Base-by-base conservation (phyloP, 1,140 invertebrate species). In the Triops cancriformis region DNA sequence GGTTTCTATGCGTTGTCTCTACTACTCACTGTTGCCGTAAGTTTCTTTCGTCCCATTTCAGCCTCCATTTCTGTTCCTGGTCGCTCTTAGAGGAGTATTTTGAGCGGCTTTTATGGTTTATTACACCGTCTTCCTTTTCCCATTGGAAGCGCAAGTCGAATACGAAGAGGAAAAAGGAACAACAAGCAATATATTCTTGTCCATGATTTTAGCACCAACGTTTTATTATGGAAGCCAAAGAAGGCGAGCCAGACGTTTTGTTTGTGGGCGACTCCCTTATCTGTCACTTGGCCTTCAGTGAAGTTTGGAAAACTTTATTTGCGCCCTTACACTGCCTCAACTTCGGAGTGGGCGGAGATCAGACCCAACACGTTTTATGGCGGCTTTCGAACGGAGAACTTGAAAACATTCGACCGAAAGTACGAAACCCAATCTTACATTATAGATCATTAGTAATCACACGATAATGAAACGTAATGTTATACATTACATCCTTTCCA, bases 171-270 rank as follows among this genome's bases (percentile, higher is more conserved):
- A 37, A 37, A n/a, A 37, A 37, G 31, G 31, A 37, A 37, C 2
- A 79, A 76, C 41, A 41, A 31, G n/a, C 75, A 74, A 78, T 78
- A 31, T 74, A 73, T 72, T 72, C 64, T 74, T 77, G 73, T 72
- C 76, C 77, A 74, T 80, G 28, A 74, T 84, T 89, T 78, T 84
- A 94, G 93, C 94, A 96, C 84, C 89, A 92, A 79, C 87, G 91
- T 77, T 95, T 94, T 84, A 84, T 95, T 45, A 87, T 87, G 43
- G 92, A 95, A 84, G 90, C 91, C 11, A 90, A 91, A 83, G 92
- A 93, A 81, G 92, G 92, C 84, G 94, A 96, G 86, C 93, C 93
- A 43, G 94, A 96, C 83, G 92, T 97, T n/a, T 87, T 96, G 76
- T 94, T 96, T 82, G 89, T 96, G 73, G 94, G 94, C 9, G 94